A percentile compares a stretch with the other conserved stretches of the same genome.
Evolutionary conservation across 2,888 invertebrate species (phyloP).

Genomic region (Ganaspis brasiliensis): DNA sequence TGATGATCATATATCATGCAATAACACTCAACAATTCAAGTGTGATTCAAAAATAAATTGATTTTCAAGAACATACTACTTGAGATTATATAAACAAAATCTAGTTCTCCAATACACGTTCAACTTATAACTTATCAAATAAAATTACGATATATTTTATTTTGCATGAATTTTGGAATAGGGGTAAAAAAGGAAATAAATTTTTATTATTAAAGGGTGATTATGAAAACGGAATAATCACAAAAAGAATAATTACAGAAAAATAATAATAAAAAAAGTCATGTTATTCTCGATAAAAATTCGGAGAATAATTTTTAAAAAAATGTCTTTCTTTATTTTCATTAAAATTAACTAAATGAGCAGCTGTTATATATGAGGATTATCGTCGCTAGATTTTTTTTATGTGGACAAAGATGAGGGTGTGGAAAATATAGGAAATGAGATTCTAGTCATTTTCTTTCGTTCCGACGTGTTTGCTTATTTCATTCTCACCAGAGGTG

Average conservation of each 20-base stretch:
- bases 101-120: too few species aligned
- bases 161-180: too few species aligned
- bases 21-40: slow-evolving; percentile 19
- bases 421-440: slow-evolving; percentile 31
- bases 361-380: slow-evolving; percentile 4
- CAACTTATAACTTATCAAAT: too few species aligned
- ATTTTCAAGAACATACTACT: too few species aligned
- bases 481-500: slow-evolving; percentile 15
- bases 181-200: too few species aligned
- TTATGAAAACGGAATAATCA: too few species aligned
- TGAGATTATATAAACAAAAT: too few species aligned
- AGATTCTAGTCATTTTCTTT: slow-evolving; percentile 32
- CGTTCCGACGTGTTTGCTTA: background rate
- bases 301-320: background rate
- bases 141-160: too few species aligned
- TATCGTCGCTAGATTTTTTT: slow-evolving; percentile 20
- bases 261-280: too few species aligned
- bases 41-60: background rate
- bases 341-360: background rate
- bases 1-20: background rate
- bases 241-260: too few species aligned
- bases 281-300: background rate
- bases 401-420: slow-evolving; percentile 8
- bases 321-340: background rate
- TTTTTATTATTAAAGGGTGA: too few species aligned